A percentile compares a stretch with the other conserved stretches of the same genome.
These are phyloP conservation scores for Phymastichus coffea DNA, from an alignment of 1,140 invertebrate species.

Conservation along the genomic window DNA sequence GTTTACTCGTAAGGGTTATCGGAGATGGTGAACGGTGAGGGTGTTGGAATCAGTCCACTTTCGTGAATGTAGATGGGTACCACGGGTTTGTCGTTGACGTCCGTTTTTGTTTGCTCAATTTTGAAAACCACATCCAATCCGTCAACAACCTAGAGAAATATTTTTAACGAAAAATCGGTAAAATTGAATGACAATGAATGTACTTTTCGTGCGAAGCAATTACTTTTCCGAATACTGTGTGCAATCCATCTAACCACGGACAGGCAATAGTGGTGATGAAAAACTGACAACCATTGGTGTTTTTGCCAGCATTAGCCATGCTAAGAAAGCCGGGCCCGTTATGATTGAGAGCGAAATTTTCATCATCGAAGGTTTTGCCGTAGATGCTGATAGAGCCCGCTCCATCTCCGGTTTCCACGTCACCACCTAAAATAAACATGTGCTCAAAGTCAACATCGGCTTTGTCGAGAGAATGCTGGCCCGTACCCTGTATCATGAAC, in stretches of 20 bases:
- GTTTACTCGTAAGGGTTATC: constrained; percentile 72
- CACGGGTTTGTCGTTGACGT: constrained; percentile 70
- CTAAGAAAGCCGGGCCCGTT: constrained; percentile 85
- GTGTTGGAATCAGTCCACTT: constrained; percentile 63
- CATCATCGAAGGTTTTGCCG: constrained; percentile 89
- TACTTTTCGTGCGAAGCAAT: constrained; percentile 21
- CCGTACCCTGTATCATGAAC: constrained; percentile 86
- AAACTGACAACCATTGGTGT: constrained; percentile 93
- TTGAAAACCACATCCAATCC: constrained; percentile 84
- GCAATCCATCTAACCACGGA: constrained; percentile 88
- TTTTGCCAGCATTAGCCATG: constrained; percentile 90
- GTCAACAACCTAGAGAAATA: constrained; percentile 63
- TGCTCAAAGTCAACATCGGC: neutral
- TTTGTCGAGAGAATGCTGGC: neutral
- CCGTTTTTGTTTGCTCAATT: constrained; percentile 79
- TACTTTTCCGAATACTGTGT: constrained; percentile 95
- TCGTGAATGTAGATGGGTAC: constrained; percentile 67
- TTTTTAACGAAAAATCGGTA: constrained; percentile 5
- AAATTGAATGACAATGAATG: constrained; percentile 12
- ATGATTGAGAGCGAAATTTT: constrained; percentile 90
- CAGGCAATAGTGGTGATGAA: constrained; percentile 90
- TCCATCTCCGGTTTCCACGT: constrained; percentile 76
- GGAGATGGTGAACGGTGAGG: constrained; percentile 64
- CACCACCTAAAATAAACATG: constrained; percentile 63
- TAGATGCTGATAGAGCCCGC: constrained; percentile 84